Conservation (phyloP, 1,140 invertebrate species). For the Drosophila miranda region DNA sequence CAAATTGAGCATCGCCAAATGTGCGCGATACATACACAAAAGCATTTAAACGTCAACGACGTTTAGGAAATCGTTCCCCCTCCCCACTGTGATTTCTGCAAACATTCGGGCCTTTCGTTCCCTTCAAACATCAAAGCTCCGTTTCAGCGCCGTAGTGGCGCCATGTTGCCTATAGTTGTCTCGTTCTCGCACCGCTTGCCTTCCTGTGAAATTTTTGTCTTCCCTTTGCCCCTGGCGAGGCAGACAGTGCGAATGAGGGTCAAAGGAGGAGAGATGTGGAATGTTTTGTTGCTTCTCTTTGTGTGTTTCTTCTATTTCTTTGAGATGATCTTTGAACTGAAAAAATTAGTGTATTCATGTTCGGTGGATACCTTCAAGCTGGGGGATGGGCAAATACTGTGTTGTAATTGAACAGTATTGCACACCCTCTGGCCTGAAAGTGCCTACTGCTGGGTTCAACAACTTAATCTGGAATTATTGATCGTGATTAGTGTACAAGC, state of each 20-base stretch:
- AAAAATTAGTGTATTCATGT: too few species aligned
- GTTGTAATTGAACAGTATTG: constrained; percentile 23
- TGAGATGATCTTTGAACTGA: too few species aligned
- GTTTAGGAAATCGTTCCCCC: not conserved
- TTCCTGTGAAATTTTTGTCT: not conserved
- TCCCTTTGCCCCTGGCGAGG: constrained; percentile 5
- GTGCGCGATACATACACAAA: too few species aligned
- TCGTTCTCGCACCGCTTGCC: not conserved
- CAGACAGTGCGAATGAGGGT: not conserved
- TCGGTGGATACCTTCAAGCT: constrained; percentile 11
- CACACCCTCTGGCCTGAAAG: constrained; percentile 24
- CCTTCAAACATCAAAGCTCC: too few species aligned
- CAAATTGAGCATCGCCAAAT: too few species aligned
- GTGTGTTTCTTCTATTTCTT: not conserved
- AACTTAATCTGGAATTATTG: too few species aligned
- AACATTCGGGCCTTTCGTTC: too few species aligned
- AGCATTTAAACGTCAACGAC: not conserved
- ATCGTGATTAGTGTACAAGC: too few species aligned
- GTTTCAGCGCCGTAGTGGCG: not conserved
- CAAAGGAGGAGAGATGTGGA: not conserved
- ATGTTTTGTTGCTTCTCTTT: constrained; percentile 7
- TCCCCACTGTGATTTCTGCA: too few species aligned
- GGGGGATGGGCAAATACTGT: constrained; percentile 13
- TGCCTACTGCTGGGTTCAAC: not conserved
- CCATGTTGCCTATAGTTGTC: not conserved